Evolutionary conservation across 2,888 invertebrate species (phyloP), one percentile per base, ranked within the genome.

Genomic region (Euspilapteryx auroguttella): DNA sequence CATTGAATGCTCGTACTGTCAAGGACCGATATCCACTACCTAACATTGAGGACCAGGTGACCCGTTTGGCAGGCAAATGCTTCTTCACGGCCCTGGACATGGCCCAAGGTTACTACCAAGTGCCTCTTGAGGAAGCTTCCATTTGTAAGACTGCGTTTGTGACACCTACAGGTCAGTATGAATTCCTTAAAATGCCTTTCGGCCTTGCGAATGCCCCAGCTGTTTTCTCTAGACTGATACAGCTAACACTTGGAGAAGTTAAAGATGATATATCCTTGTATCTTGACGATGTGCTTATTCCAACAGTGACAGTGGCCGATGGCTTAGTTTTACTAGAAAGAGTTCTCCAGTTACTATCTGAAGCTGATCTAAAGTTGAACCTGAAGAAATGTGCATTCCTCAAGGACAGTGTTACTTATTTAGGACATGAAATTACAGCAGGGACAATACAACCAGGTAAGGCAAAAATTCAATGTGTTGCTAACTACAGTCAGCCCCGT

Each of bases 1-100:
- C 33, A 1, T 20, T 45, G 5, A 43, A 45, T 21, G 29, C 35
- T 0, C 25, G 8, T 4, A 35, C 28, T 11, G 7, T 32, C 8
- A 30, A 25, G 22, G 32, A 32, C 10, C 26, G 27, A 2, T 32
- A 11, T 12, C 29, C 29, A n/a, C 10, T 30, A 10, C 29, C 33
- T 3, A 10, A 30, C n/a, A 30, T 34, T 9, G 33, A 33, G 2
- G 33, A 33, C 10, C 27, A 30, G 12, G 17, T 25, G 3, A n/a
- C 24, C 2, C n/a, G n/a, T 9, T 21, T 33, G 10, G 8, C 12
- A 3, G 30, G 30, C 13, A 33, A 33, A 23, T 4, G 8, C 2
- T 33, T 22, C 10, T 32, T 29, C 14, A 25, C 32, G 10, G 25
- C 25, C 3, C 24, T 26, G 5, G 32, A 34, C 15, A 24, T 34